A percentile compares a stretch with the other conserved stretches of the same genome.
These are phyloP conservation scores for Apolygus lucorum DNA, from an alignment of 1,140 invertebrate genomes.

Conservation along the genomic window DNA sequence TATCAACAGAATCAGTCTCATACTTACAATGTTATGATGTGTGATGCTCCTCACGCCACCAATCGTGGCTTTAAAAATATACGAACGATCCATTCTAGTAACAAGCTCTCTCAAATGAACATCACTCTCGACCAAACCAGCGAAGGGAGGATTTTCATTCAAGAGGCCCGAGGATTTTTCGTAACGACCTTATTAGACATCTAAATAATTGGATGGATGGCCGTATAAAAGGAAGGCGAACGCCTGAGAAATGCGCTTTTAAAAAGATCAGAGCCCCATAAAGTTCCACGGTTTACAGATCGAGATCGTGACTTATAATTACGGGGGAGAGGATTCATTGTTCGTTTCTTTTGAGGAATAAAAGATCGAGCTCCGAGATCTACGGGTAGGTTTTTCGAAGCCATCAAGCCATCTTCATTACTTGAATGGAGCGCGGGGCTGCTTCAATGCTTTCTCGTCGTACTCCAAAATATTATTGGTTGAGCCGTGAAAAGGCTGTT, in stretches of 20 bases:
- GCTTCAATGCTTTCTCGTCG: too few relatives aligned
- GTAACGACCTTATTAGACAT: neutral
- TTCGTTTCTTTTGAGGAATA: neutral
- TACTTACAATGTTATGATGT: too few relatives aligned
- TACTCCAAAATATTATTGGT: too few relatives aligned
- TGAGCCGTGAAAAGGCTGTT: too few relatives aligned
- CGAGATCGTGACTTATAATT: constrained; percentile 1
- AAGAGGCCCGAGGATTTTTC: too few relatives aligned
- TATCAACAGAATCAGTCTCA: too few relatives aligned
- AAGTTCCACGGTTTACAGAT: constrained; percentile 1
- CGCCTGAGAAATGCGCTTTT: neutral
- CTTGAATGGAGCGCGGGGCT: too few relatives aligned
- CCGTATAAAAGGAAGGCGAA: neutral
- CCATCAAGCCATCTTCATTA: too few relatives aligned
- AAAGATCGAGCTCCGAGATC: neutral
- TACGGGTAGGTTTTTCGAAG: neutral
- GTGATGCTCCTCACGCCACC: too few relatives aligned
- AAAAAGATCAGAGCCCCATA: neutral
- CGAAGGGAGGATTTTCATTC: neutral
- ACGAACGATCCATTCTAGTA: too few relatives aligned
- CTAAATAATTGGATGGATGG: constrained; percentile 1
- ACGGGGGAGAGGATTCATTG: neutral
- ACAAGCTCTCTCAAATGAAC: too few relatives aligned
- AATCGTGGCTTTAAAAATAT: too few relatives aligned
- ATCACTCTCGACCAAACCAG: neutral